Evolutionary conservation across 2,797 vertebrate genomes (phyloP).

Genomic region (Crenichthys baileyi): DNA sequence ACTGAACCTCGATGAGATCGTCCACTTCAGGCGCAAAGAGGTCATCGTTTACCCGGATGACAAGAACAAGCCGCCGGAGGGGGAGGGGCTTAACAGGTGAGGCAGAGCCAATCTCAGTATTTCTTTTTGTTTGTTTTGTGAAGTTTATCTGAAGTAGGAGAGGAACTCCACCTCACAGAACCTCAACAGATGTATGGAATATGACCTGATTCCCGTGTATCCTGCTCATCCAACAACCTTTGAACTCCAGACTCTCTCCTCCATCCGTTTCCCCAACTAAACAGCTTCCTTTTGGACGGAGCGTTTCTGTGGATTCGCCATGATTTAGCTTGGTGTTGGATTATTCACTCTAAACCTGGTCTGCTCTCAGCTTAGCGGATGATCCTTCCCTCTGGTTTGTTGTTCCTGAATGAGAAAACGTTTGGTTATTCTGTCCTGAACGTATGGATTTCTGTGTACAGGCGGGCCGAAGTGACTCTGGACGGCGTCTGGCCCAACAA

Average conservation of each 20-base stretch:
- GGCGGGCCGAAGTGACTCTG: constrained; percentile 92
- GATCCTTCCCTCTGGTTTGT: no score
- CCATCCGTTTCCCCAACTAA: no score
- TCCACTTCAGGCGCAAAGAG: constrained; percentile 94
- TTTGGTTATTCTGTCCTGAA: not conserved
- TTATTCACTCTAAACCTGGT: no score
- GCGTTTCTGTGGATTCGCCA: not conserved
- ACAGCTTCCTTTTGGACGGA: not conserved
- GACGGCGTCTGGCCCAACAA: constrained; percentile 97
- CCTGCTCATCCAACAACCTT: not conserved
- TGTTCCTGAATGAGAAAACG: no score
- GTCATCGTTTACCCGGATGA: constrained; percentile 95
- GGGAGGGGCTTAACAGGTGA: constrained; percentile 93
- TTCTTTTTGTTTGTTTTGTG: no score
- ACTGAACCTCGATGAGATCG: constrained; percentile 92
- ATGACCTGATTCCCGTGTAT: not conserved
- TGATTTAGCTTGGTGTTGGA: not conserved
- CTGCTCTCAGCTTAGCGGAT: no score
- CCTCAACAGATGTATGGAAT: no score
- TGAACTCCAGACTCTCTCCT: not conserved
- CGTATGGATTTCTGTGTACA: constrained; percentile 39
- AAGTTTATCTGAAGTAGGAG: no score
- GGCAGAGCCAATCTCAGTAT: not conserved
- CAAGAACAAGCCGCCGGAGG: constrained; percentile 86
- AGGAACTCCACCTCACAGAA: not conserved